These are phyloP conservation scores for Cyphomyrmex costatus DNA, from an alignment of 1,140 invertebrate species.

Conservation along the genomic window DNA sequence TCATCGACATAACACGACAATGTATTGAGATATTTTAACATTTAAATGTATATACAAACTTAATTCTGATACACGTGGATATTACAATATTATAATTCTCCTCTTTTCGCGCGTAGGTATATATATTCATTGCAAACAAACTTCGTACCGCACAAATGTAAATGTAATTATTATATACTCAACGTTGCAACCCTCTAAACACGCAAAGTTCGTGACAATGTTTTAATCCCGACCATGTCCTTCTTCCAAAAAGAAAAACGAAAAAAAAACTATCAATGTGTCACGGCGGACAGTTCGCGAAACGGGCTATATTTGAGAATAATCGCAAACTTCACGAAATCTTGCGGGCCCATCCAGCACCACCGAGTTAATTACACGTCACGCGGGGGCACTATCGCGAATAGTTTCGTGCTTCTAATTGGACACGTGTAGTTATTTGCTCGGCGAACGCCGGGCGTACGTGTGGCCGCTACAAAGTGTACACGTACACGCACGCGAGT, in stretches of 20 bases:
- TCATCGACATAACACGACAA: neutral
- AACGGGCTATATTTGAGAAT: conserved; percentile 38
- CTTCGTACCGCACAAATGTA: neutral
- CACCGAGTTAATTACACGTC: conserved; percentile 59
- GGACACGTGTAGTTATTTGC: conserved; percentile 83
- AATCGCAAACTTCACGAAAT: conserved; percentile 60
- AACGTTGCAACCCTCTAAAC: neutral
- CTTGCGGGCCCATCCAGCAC: conserved; percentile 28
- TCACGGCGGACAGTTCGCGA: conserved; percentile 24
- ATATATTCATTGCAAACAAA: neutral
- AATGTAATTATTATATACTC: neutral
- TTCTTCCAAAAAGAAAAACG: neutral
- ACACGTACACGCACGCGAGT: conserved; percentile 54
- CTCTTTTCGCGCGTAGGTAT: neutral
- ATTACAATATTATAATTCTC: neutral
- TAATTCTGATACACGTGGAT: neutral
- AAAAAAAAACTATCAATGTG: neutral
- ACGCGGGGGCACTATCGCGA: conserved; percentile 63
- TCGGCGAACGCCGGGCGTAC: conserved; percentile 63
- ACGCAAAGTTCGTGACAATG: neutral
- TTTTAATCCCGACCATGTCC: neutral
- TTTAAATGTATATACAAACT: neutral
- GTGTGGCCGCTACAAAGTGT: conserved; percentile 55
- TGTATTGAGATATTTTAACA: neutral
- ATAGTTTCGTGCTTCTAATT: conserved; percentile 83